phyloP scores from a whole-genome alignment of 2,888 invertebrate genomes.

The Argyra leucocephala region DNA sequence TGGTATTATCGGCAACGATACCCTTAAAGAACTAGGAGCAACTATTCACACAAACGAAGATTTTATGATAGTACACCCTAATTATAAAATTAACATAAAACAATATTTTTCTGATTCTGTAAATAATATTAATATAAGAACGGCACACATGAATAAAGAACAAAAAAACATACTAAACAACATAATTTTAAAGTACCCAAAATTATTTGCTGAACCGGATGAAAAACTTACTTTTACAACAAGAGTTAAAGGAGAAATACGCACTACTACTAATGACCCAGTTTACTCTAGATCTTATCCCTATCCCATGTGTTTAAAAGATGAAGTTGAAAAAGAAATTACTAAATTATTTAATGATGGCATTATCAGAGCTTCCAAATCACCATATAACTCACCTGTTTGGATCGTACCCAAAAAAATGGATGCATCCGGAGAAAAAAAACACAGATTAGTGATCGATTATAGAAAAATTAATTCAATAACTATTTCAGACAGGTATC shows the following conservation, averaged over 20 bases:
- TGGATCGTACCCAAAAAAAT: constrained; percentile 18
- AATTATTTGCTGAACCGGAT: constrained; percentile 20
- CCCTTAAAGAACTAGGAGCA: constrained; percentile 12
- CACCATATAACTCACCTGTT: constrained; percentile 20
- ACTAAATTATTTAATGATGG: constrained; percentile 16
- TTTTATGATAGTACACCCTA: constrained; percentile 12
- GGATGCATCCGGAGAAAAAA: constrained; percentile 15
- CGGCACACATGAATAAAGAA: constrained; percentile 10
- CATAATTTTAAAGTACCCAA: constrained; percentile 13
- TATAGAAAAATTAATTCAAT: constrained; percentile 17
- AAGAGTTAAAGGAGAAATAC: constrained; percentile 19
- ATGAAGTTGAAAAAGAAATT: constrained; percentile 18
- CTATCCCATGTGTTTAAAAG: constrained; percentile 16
- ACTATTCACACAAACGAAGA: constrained; percentile 13
- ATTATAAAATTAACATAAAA: constrained; percentile 13
- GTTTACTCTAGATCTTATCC: constrained; percentile 19
- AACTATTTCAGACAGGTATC: constrained; percentile 17
- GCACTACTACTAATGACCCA: constrained; percentile 15
- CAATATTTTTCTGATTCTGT: constrained; percentile 14
- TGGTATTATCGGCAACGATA: constrained; percentile 19
- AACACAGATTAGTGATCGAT: constrained; percentile 17
- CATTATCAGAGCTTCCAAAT: constrained; percentile 19
- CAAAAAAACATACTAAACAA: constrained; percentile 15
- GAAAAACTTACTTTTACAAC: constrained; percentile 19
- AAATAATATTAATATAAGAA: constrained; percentile 13